Base-by-base conservation (phyloP, 2,888 invertebrate genomes). In the Eumerus sabulonum region DNA sequence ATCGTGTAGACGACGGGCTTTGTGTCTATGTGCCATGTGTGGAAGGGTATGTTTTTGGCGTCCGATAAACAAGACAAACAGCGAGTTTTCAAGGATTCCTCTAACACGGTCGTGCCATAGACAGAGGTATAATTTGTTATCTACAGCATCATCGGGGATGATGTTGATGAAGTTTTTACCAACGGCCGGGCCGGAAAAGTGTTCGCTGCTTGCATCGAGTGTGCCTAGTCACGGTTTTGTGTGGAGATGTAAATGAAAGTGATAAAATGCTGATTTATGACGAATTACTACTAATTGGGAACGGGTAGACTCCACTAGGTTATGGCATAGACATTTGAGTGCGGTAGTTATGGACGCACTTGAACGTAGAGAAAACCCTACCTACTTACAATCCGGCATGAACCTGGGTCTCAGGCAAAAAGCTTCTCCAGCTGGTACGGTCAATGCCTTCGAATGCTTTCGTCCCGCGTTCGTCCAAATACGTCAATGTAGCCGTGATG, bases 211-310 rank as follows among this genome's bases (percentile, higher is more conserved):
- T n/a, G n/a, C n/a, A n/a, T n/a, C n/a, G n/a, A 60, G 54, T 77
- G 66, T 59, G 63, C 42, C 47, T 73, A 44, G 59, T 57, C 63
- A 67, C 77, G 67, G 77, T 67, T 74, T 62, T 44, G 63, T 50
- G 74, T 44, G 70, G 59, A 74, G 59, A 79, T 79, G 74, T 64
- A 70, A 74, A 70, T 40, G 74, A 74, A 70, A 79, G 79, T 79
- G 74, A 74, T 79, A 74, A 79, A 74, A 70, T 68, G 63, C 54
- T 74, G 73, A 79, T 79, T 79, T 79, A 74, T 74, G 54, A 54
- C 51, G 45, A 70, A 57, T 77, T 72, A 73, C 59, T 68, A 68
- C 56, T 68, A 72, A 72, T 72, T 72, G 64, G 38, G 45, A 64
- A 35, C 18, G 56, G 40, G 27, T 35, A 54, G 54, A 38, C 38